Conservation (phyloP, 2,888 invertebrate species). For the Scaptomyza polygonia region DNA sequence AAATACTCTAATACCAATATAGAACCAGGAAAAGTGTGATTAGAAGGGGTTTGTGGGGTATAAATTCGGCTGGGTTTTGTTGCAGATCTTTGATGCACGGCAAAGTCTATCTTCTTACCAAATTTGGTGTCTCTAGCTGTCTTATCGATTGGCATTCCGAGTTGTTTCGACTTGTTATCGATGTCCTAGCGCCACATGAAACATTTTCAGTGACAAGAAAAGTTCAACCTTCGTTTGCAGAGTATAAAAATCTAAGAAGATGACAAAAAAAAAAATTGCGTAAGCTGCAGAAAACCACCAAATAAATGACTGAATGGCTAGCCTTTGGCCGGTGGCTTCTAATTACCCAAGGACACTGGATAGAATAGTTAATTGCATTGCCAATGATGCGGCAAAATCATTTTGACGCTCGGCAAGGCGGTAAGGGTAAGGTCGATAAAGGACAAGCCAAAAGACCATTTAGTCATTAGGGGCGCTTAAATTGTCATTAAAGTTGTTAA, state of each 20-base stretch:
- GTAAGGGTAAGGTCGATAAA: neutral
- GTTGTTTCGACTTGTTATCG: too few relatives aligned
- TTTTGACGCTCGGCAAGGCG: slow-evolving; percentile 49
- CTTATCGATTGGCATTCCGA: too few relatives aligned
- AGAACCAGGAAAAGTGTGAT: too few relatives aligned
- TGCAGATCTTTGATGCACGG: too few relatives aligned
- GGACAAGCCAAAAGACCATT: slow-evolving; percentile 51
- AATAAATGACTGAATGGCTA: slow-evolving; percentile 23
- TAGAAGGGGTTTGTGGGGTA: too few relatives aligned
- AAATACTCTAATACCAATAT: too few relatives aligned
- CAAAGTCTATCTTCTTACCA: too few relatives aligned
- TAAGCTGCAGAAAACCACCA: slow-evolving; percentile 21
- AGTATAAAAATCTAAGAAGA: slow-evolving; percentile 5
- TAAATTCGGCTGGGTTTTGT: too few relatives aligned
- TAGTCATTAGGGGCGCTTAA: slow-evolving; percentile 70
- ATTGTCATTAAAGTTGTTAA: slow-evolving; percentile 63
- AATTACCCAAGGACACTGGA: slow-evolving; percentile 55
- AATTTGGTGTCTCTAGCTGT: too few relatives aligned
- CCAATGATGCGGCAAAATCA: slow-evolving; percentile 75
- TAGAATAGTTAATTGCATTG: slow-evolving; percentile 69
- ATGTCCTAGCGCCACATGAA: too few relatives aligned
- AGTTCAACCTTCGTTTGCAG: too few relatives aligned
- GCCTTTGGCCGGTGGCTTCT: slow-evolving; percentile 32
- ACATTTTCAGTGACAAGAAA: too few relatives aligned
- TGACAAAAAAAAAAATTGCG: slow-evolving; percentile 11